A percentile compares a stretch with the other conserved stretches of the same genome.
phyloP scores from a whole-genome alignment of 2,888 invertebrate genomes.

The Hydrotaea diabolus region DNA sequence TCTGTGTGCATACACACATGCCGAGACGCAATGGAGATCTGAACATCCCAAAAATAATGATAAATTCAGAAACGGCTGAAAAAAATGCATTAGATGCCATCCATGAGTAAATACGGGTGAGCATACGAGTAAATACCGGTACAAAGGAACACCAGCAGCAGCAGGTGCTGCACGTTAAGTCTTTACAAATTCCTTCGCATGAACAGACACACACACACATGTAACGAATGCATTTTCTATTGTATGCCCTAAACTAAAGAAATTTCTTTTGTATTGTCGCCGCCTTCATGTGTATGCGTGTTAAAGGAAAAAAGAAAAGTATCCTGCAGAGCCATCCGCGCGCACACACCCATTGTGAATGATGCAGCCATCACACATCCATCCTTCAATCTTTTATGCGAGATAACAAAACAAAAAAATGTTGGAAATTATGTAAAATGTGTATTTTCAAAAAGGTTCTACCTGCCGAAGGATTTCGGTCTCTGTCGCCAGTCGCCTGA shows the following conservation, averaged over 20 bases:
- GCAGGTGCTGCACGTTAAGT: conserved; percentile 62
- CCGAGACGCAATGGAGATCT: background rate
- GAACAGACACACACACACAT: background rate
- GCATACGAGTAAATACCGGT: background rate
- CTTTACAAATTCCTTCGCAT: background rate
- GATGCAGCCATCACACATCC: background rate
- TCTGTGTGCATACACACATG: too few relatives aligned
- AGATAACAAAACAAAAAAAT: background rate
- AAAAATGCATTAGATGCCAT: background rate
- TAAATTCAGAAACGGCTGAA: background rate
- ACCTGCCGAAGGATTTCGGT: conserved; percentile 23
- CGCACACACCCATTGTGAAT: conserved; percentile 3
- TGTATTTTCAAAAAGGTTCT: conserved; percentile 15
- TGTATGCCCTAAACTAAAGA: background rate
- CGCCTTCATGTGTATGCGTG: background rate
- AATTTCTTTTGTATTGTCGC: background rate
- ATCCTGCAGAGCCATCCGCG: background rate
- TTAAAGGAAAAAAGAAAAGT: background rate
- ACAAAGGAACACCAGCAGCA: conserved; percentile 26
- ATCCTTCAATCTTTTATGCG: background rate
- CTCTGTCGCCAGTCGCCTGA: background rate
- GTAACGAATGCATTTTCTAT: conserved; percentile 10
- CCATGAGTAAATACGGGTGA: background rate
- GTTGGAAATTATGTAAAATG: conserved; percentile 19
- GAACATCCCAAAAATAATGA: conserved; percentile 13